Conservation (phyloP, 2,888 invertebrate species). For the Hedychridium roseum region DNA sequence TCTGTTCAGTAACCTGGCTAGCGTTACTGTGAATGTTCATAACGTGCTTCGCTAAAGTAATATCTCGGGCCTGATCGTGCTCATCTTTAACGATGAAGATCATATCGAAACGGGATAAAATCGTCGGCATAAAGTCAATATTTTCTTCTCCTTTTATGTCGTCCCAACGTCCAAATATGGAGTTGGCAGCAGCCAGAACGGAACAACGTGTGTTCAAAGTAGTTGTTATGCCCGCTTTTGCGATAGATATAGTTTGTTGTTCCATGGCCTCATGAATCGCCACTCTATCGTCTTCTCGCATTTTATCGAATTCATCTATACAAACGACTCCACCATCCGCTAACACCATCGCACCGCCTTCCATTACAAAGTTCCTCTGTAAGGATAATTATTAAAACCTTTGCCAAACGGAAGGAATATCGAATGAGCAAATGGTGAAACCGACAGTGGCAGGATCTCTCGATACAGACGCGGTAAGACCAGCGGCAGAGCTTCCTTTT, state of each 20-base stretch:
- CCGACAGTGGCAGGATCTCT: conserved; percentile 91
- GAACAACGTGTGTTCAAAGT: conserved; percentile 98
- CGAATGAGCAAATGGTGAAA: neutral
- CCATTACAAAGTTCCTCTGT: conserved; percentile 95
- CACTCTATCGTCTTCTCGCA: conserved; percentile 98
- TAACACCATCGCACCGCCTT: conserved; percentile 99
- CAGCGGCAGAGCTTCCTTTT: conserved; percentile 99
- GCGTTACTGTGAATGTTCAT: conserved; percentile 94
- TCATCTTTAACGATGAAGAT: conserved; percentile 99
- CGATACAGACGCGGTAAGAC: conserved; percentile 96
- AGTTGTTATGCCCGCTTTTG: conserved; percentile 99
- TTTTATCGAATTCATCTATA: conserved; percentile 99
- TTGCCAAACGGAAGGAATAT: too few relatives aligned
- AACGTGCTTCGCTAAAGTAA: conserved; percentile 93
- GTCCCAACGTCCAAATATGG: conserved; percentile 98
- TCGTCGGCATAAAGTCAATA: conserved; percentile 99
- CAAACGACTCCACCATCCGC: conserved; percentile 99
- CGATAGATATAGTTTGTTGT: conserved; percentile 99
- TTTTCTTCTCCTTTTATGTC: conserved; percentile 97
- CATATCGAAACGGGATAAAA: conserved; percentile 98
- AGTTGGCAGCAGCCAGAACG: conserved; percentile 98
- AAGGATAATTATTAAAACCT: conserved; percentile 6
- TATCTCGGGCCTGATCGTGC: conserved; percentile 87
- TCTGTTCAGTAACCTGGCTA: conserved; percentile 67
- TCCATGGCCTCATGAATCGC: conserved; percentile 99